Evolutionary conservation across 2,113 vertebrate species (phyloP), one percentile per base, ranked within the genome.

Genomic region (Planiliza haematocheilus): DNA sequence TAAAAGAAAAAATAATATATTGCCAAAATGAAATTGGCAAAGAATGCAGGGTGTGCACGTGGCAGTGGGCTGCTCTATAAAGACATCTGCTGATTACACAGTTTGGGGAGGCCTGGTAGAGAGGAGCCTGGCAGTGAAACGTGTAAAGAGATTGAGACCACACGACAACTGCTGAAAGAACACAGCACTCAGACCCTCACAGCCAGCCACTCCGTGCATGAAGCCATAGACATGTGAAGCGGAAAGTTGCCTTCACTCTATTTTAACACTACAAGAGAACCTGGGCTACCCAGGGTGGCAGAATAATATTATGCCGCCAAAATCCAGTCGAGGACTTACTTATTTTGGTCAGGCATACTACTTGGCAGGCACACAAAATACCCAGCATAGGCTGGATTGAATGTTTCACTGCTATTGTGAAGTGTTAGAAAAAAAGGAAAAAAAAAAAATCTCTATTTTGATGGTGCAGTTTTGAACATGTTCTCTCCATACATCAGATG

Each of bases 61-160:
- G 62, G 79, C 84, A 74, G 51, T 71, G 83, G 86, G 82, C 89
- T 75, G 36, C 77, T 86, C 77, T 83, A 90, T 87, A 86, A 92
- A 94, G 92, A 93, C 91, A 93, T 93, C 87, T 93, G 92, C 92
- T 93, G 91, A 92, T 92, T 86, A 89, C 90, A 92, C 91, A 88
- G 84, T 92, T 91, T 84, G 76, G 79, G 82, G 84, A 89, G 89
- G 82, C 84, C 84, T 89, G 82, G 73, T 88, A 55, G 70, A 82
- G 84, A 85, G 84, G 63, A 83, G 84, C 57, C 87, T 91, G 89
- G 84, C 85, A 86, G 84, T 77, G 81, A 89, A 87, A 91, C 17
- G 76, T 90, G 83, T 85, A 91, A 90, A 88, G 86, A 84, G 87
- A 92, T 88, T 87, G 89, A 87, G 87, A 84, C 86, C 78, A 74